These are phyloP conservation scores for Euspilapteryx auroguttella DNA, from an alignment of 2,888 invertebrate genomes.

Conservation along the genomic window DNA sequence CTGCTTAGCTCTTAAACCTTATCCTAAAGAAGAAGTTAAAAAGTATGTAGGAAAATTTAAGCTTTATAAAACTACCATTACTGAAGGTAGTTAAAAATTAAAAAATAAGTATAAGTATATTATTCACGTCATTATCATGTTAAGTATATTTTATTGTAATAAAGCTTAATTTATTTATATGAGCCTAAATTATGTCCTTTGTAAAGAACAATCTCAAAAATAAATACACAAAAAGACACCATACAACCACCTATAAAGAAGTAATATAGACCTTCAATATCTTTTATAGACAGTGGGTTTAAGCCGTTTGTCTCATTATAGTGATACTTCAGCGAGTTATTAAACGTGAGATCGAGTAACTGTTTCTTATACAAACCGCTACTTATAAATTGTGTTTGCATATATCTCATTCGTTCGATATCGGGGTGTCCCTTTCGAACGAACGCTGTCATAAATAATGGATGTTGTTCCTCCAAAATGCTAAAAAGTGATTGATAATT, in stretches of 20 bases:
- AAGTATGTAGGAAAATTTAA: constrained; percentile 86
- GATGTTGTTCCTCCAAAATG: background rate
- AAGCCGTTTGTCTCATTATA: background rate
- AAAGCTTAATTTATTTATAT: too few relatives aligned
- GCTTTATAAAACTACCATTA: constrained; percentile 64
- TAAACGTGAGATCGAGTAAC: constrained; percentile 3
- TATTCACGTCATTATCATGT: too few relatives aligned
- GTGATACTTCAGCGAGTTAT: constrained; percentile 5
- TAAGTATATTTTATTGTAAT: too few relatives aligned
- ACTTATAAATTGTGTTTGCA: constrained; percentile 5
- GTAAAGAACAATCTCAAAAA: too few relatives aligned
- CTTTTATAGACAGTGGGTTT: constrained; percentile 2
- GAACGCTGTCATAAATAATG: constrained; percentile 5
- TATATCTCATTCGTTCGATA: constrained; percentile 7
- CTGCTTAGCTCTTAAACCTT: constrained; percentile 92
- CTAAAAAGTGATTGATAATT: constrained; percentile 4
- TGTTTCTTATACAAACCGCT: constrained; percentile 4
- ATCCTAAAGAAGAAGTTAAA: constrained; percentile 81
- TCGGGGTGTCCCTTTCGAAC: constrained; percentile 8
- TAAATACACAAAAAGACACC: too few relatives aligned
- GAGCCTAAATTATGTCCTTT: too few relatives aligned
- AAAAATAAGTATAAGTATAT: too few relatives aligned
- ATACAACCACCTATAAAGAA: too few relatives aligned
- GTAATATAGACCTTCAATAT: constrained; percentile 6
- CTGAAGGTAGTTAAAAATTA: too few relatives aligned